Evolutionary conservation across 2,888 invertebrate species (phyloP).

Genomic region (Coremacera marginata): DNA sequence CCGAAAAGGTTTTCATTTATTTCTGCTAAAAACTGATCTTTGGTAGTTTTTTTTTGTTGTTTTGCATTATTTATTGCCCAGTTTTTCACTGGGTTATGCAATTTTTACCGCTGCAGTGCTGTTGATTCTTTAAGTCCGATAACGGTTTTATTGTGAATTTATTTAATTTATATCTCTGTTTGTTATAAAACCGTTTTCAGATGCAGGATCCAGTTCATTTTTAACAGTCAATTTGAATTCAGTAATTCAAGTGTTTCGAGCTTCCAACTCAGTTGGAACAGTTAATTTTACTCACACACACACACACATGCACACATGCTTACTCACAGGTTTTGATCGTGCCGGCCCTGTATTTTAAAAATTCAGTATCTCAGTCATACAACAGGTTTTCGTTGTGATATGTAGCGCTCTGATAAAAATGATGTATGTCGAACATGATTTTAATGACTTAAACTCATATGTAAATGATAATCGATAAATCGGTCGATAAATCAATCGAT

Average conservation of each 20-base stretch:
- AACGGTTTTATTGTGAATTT: conserved; percentile 23
- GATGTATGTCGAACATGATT: conserved; percentile 33
- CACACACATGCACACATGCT: neutral
- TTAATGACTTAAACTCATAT: conserved; percentile 35
- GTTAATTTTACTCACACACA: no score
- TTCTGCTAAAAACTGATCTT: conserved; percentile 4
- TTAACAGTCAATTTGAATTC: neutral
- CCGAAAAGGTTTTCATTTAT: conserved; percentile 31
- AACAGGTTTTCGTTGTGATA: conserved; percentile 17
- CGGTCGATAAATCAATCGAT: conserved; percentile 35
- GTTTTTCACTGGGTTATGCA: conserved; percentile 34
- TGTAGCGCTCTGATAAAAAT: conserved; percentile 28
- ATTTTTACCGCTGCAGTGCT: conserved; percentile 8
- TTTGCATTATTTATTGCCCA: conserved; percentile 32
- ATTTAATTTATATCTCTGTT: no score
- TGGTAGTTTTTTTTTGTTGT: conserved; percentile 33
- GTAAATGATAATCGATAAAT: conserved; percentile 38
- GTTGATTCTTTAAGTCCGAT: conserved; percentile 19
- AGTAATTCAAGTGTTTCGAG: neutral
- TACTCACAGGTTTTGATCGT: neutral
- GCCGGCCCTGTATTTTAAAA: neutral
- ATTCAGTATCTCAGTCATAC: neutral
- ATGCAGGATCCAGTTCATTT: neutral
- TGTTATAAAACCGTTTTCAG: no score
- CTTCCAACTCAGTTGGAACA: neutral